Evolutionary conservation across 2,797 vertebrate genomes (phyloP).

Genomic region (Sebastolobus altivelis): DNA sequence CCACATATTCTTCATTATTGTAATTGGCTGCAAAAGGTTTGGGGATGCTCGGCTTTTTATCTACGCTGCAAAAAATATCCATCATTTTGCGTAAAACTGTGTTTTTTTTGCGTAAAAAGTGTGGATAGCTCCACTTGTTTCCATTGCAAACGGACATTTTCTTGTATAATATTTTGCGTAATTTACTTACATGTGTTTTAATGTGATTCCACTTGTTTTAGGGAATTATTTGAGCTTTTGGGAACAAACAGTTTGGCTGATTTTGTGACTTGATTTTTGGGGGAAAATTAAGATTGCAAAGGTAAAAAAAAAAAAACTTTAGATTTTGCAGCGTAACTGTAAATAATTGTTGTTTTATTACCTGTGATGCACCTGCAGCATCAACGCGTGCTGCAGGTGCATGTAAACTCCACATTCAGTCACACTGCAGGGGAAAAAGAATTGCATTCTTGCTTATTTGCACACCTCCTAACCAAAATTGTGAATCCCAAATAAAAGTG

Average conservation of each 20-base stretch:
- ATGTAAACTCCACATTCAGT: not conserved
- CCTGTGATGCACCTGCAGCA: constrained; percentile 37
- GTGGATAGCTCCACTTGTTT: not conserved
- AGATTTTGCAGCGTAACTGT: not conserved
- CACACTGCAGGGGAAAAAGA: too few relatives aligned
- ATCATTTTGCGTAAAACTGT: not conserved
- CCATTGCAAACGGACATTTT: not conserved
- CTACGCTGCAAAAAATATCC: constrained; percentile 51
- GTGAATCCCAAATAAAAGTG: not conserved
- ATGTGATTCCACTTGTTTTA: not conserved
- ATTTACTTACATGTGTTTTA: not conserved
- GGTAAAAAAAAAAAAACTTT: not conserved
- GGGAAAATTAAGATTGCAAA: fast-evolving
- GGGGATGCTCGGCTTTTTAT: constrained; percentile 39
- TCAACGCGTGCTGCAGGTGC: not conserved
- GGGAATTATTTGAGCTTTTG: not conserved
- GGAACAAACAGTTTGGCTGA: too few relatives aligned
- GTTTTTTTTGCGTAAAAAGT: not conserved
- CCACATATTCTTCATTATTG: constrained; percentile 52
- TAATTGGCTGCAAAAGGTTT: constrained; percentile 60
- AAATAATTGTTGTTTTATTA: not conserved
- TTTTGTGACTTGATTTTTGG: too few relatives aligned
- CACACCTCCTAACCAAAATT: not conserved
- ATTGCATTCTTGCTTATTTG: constrained; percentile 8
- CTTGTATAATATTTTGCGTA: not conserved